A percentile compares a stretch with the other conserved stretches of the same genome.
phyloP scores from a whole-genome alignment of 2,797 vertebrate species.

The Phrynocephalus forsythii region DNA sequence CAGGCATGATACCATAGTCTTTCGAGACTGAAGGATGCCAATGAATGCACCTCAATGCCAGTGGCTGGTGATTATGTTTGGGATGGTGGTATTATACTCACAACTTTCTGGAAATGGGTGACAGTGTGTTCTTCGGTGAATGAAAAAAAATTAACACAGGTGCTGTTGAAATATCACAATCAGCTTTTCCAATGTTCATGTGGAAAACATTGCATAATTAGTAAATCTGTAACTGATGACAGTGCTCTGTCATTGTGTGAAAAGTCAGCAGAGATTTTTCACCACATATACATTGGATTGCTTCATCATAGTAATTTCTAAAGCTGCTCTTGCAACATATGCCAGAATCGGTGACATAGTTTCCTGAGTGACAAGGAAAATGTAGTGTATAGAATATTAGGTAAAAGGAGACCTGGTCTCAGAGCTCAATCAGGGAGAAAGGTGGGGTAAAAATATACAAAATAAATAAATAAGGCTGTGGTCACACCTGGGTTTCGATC shows the following conservation, averaged over 20 bases:
- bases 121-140: neutral
- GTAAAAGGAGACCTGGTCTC: neutral
- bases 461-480: too few species aligned
- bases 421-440: neutral
- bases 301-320: neutral
- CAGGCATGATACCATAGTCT: too few species aligned
- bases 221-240: constrained; percentile 4
- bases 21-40: too few species aligned
- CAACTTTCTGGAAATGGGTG: too few species aligned
- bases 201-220: constrained; percentile 31
- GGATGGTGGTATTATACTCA: too few species aligned
- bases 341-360: too few species aligned
- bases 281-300: neutral
- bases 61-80: too few species aligned
- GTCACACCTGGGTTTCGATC: too few species aligned
- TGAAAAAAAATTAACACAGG: neutral
- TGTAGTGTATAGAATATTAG: neutral
- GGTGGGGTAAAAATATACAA: too few species aligned
- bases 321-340: neutral
- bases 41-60: too few species aligned
- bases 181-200: neutral
- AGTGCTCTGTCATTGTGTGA: neutral
- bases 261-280: neutral
- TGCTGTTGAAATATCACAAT: neutral
- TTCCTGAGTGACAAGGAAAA: neutral